Conservation (phyloP, 2,113 vertebrate species). For the Callospermophilus lateralis region DNA sequence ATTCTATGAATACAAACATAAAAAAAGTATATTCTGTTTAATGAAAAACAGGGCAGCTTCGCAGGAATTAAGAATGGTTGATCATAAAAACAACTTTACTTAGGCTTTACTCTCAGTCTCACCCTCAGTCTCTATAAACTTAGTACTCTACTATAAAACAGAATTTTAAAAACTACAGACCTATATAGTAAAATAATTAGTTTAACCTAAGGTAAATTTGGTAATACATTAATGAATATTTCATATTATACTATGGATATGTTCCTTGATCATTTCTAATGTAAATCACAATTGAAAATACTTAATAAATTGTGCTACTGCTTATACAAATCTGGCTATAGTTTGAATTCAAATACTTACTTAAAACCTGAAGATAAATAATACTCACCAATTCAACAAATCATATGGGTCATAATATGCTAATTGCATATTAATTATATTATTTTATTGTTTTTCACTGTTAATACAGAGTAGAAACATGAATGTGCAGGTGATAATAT, state of each 20-base stretch:
- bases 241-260: background rate
- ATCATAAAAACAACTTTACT: background rate
- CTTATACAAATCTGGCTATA: background rate
- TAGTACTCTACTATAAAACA: background rate
- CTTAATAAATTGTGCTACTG: background rate
- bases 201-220: background rate
- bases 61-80: background rate
- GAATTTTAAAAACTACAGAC: background rate
- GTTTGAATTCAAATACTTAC: background rate
- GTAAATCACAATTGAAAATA: conserved; percentile 43
- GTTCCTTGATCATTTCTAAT: background rate
- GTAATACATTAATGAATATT: background rate
- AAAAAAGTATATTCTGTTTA: background rate
- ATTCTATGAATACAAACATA: background rate
- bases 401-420: background rate
- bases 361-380: conserved; percentile 50
- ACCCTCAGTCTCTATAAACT: background rate
- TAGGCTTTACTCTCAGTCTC: background rate
- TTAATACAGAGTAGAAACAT: background rate
- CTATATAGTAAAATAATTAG: background rate
- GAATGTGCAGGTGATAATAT: background rate
- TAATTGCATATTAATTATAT: background rate
- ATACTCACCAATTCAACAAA: conserved; percentile 10
- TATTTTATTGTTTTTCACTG: background rate
- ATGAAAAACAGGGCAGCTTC: background rate